Evolutionary conservation across 2,797 vertebrate genomes (phyloP), one percentile per base, ranked within the genome.

Genomic region (Emydoidea blandingii): DNA sequence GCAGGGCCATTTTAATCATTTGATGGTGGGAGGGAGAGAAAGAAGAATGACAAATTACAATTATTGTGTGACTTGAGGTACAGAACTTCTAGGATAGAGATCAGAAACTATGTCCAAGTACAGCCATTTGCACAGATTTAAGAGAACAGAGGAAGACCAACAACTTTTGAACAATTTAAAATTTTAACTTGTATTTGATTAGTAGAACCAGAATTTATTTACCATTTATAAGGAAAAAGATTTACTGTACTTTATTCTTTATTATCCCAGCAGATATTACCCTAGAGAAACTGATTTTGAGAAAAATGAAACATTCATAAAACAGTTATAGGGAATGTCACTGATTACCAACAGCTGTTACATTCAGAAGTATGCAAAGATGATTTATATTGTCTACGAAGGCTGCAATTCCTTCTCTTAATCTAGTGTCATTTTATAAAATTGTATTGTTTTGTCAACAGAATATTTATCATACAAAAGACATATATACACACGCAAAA

Each of bases 241-340:
- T 88, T 94, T 4, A n/a, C 6, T 96, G 91, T 95, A 88, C 88
- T 97, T 97, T 95, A 97, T 90, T 96, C 98, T 98, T 98, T 98
- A 97, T 98, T 98, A 98, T 98, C 96, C 97, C 95, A 94, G 91
- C 92, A 97, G 97, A 94, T 96, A 92, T 98, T 98, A 98, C 94
- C 92, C 97, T 98, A 98, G 79, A 97, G 95, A 96, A 97, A 97
- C 81, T 4, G 7, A 96, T 96, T 85, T 88, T 93, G 87, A 96
- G 91, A 92, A 97, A 97, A 94, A 91, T 96, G 88, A 96, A 98
- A 98, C 94, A 89, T 95, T 94, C 91, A 94, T 98, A 37, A 92
- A 97, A 98, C 96, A 97, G 79, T 95, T 87, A 91, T 98, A 98
- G 34, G 91, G 91, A 96, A 97, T 72, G 94, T 95, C 97, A 98